Base-by-base conservation (phyloP, 2,113 vertebrate genomes). In the Labeo rohita region DNA sequence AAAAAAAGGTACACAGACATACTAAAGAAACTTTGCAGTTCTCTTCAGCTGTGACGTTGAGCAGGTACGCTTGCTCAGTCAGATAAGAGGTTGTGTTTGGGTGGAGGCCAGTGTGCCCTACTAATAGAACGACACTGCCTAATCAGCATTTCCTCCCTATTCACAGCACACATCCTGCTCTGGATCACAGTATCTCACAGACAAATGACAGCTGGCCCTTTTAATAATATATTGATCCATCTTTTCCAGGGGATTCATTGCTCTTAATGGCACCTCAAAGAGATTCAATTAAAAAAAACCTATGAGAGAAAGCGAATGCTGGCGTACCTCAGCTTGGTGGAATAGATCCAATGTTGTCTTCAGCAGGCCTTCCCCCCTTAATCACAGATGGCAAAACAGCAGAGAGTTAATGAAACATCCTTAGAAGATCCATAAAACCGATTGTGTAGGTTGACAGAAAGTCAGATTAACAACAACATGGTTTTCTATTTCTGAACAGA, bases 311-410 rank as follows among this genome's bases (percentile, higher is more conserved):
- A 70, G 10, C 8, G n/a, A 61, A 70, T 5, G 43, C 54, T 39
- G 16, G 34, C 86, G 34, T 96, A 99, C 98, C 96, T 98, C 97
- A 68, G 97, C 96, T 90, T 98, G 97, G 91, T 97, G 95, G 94
- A 98, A 98, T 91, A 99, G 95, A 93, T 99, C 97, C 87, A 97
- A 95, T 9, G 96, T 98, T 73, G 97, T 98, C 94, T 98, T 99
- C 91, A 99, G 93, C 81, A 98, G 95, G 59, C 98, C 98, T 91
- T 99, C 98, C 88, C 98, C 97, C 93, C 98, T 99, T 91, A 86
- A 92, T 85, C 87, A 92, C 90, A 93, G 45, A 80, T 85, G 79
- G 89, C 84, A 63, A 90, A 90, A 86, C 78, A 52, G 78, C 85
- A 79, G 74, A 76, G 18, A 80, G 65, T 84, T 80, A 87, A 84